Percentiles rank a stretch among this genome's conserved stretches.
These are phyloP conservation scores for Temnothorax longispinosus DNA, from an alignment of 1,140 invertebrate species.

Conservation along the genomic window DNA sequence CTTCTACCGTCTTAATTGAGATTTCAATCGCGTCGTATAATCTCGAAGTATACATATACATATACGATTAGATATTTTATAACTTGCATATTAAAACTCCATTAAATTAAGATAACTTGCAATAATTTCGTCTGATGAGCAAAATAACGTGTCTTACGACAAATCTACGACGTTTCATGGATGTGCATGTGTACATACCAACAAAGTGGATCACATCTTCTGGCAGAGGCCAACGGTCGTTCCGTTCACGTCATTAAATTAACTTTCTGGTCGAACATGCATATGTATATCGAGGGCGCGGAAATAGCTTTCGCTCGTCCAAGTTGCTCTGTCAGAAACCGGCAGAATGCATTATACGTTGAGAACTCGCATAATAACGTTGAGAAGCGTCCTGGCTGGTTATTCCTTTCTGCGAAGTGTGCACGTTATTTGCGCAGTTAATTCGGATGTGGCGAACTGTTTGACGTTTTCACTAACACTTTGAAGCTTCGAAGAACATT, in stretches of 20 bases:
- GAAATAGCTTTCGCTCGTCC: neutral
- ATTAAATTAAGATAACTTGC: neutral
- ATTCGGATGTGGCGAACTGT: slow-evolving; percentile 6
- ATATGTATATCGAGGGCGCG: slow-evolving; percentile 17
- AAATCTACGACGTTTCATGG: slow-evolving; percentile 3
- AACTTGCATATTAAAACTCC: neutral
- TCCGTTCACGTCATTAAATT: slow-evolving; percentile 47
- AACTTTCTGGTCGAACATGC: slow-evolving; percentile 35
- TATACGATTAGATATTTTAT: neutral
- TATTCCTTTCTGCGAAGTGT: slow-evolving; percentile 19
- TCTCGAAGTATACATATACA: neutral
- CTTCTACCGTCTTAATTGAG: neutral
- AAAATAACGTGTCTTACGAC: neutral
- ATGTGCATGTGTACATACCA: neutral
- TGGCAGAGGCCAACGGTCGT: neutral
- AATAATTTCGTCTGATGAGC: neutral
- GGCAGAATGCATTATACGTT: neutral
- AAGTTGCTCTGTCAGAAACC: neutral
- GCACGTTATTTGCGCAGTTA: neutral
- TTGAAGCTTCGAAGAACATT: neutral
- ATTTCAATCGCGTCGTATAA: slow-evolving; percentile 9
- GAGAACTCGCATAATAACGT: neutral
- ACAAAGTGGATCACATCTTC: slow-evolving; percentile 66
- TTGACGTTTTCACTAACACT: slow-evolving; percentile 26
- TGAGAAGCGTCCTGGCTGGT: slow-evolving; percentile 6